Percentiles rank a stretch among this genome's conserved stretches.
These are phyloP conservation scores for Phymorhynchus buccinoides DNA, from an alignment of 1,140 invertebrate genomes.

Conservation along the genomic window DNA sequence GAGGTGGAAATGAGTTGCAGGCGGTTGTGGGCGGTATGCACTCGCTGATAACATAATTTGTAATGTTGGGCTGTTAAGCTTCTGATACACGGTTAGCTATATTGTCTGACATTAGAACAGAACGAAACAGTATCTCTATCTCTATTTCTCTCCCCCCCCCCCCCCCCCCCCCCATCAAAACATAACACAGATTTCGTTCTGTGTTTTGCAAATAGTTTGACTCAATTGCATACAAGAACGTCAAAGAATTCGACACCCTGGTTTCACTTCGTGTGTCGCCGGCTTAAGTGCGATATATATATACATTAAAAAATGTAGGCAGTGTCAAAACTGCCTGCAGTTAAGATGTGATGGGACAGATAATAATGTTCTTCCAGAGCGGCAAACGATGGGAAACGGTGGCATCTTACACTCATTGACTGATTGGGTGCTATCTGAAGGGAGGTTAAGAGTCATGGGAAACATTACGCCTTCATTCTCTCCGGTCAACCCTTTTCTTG, in stretches of 20 bases:
- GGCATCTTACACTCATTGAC: neutral
- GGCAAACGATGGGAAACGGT: neutral
- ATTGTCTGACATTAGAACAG: no score
- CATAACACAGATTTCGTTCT: no score
- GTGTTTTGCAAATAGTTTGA: no score
- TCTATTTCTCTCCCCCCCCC: no score
- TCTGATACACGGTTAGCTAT: no score
- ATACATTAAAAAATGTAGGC: no score
- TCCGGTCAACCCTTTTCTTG: neutral
- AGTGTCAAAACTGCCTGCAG: neutral
- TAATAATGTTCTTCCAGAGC: neutral
- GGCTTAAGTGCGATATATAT: neutral
- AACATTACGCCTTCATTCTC: neutral
- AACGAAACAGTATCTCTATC: no score
- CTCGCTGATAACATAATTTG: neutral
- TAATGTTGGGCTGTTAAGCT: neutral
- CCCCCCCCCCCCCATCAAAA: no score
- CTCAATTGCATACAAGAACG: no score
- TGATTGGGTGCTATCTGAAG: neutral
- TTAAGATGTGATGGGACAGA: neutral
- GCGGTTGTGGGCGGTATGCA: no score
- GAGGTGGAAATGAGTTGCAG: no score
- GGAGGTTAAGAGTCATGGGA: neutral
- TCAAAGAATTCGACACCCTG: no score
- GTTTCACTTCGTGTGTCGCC: neutral